These are phyloP conservation scores for Knipowitschia caucasica DNA, from an alignment of 2,797 vertebrate species.

Conservation along the genomic window DNA sequence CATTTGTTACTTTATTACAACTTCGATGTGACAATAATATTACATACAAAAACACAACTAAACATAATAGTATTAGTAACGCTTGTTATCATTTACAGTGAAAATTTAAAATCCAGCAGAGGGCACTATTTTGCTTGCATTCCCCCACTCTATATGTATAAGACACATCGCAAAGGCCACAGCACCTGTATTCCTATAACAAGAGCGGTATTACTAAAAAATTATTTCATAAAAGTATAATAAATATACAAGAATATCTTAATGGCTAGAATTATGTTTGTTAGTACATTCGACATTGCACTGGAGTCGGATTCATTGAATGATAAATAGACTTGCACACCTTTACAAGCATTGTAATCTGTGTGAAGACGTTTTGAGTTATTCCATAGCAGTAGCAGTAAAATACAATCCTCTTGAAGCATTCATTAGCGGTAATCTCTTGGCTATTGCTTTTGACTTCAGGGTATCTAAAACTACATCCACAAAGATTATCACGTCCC, in stretches of 20 bases:
- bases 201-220: slow-evolving; percentile 29
- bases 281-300: background rate
- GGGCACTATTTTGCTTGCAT: background rate
- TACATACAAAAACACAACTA: no score
- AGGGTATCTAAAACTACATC: background rate
- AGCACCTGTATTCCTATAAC: slow-evolving; percentile 5
- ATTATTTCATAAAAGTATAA: slow-evolving; percentile 21
- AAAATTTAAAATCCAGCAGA: background rate
- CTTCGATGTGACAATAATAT: no score
- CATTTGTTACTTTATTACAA: no score
- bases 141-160: background rate
- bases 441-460: background rate
- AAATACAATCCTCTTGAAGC: background rate
- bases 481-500: no score
- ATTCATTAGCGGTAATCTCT: background rate
- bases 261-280: slow-evolving; percentile 3
- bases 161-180: slow-evolving; percentile 19
- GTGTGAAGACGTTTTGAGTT: no score
- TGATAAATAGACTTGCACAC: no score
- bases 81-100: background rate
- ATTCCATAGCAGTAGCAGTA: background rate
- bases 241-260: slow-evolving; percentile 18
- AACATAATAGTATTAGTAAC: no score
- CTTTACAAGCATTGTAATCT: background rate
- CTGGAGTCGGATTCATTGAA: no score